Base-by-base conservation (phyloP, 2,797 vertebrate species). In the Darevskia nairensis region DNA sequence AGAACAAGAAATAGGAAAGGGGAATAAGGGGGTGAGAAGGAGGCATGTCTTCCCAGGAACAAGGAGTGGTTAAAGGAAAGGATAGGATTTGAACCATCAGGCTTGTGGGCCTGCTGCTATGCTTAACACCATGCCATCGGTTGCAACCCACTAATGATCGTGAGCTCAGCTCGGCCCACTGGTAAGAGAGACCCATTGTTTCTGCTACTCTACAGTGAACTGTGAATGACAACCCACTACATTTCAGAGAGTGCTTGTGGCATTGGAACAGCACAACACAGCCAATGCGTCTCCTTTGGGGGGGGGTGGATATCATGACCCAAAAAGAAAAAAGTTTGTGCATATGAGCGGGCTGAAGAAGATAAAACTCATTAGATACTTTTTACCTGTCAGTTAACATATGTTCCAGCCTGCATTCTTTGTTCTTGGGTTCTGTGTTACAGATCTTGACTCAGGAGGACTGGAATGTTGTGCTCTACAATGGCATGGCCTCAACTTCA, bases 361-460 rank as follows among this genome's bases (percentile, higher is more conserved):
- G 78, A 71, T 9, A 84, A 35, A 79, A 41, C 77, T 15, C 59
- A 44, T 25, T 32, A 61, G 75, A 84, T 35, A 61, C 4, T 6
- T 39, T 84, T 79, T 44, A 7, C 35, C 61, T 71, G 46, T 74
- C 39, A 66, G 44, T 7, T 88, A 86, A 80, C 66, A 5, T 3
- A 75, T 29, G 21, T n/a, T 19, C 39, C 8, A 41, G 69, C n/a
- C n/a, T 46, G 66, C 85, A 80, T 0, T 6, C 10, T 35, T 74
- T 32, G 0, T 61, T 80, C 64, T 87, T 80, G 91, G 1, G 5
- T 10, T 87, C 10, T 77, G 75, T 64, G 2, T 86, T 83, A 25
- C 89, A 99, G 99, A 99, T 99, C 92, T 97, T 99, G 91, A 99
- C 99, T 44, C 99, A 99, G 94, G 99, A 99, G 95, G 99, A 99